A percentile compares a stretch with the other conserved stretches of the same genome.
These are phyloP conservation scores for Crocallis elinguaria DNA, from an alignment of 2,888 invertebrate species.

Conservation along the genomic window DNA sequence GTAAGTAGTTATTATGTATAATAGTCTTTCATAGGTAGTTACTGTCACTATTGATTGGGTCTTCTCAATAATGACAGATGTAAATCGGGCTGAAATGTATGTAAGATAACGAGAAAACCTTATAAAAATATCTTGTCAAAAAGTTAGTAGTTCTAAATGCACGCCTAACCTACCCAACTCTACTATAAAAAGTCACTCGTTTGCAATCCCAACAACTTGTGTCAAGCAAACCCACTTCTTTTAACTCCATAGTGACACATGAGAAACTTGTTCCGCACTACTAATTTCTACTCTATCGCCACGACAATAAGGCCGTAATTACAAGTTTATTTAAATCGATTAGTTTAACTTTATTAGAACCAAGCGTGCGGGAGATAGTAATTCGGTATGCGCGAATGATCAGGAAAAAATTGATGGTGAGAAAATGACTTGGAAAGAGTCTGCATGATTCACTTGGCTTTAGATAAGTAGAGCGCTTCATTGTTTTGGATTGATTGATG, in stretches of 20 bases:
- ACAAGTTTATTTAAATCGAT: conserved; percentile 20
- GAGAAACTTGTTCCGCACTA: neutral
- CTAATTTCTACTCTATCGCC: conserved; percentile 19
- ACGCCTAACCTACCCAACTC: neutral
- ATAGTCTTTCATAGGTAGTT: too few relatives aligned
- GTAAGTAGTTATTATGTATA: too few relatives aligned
- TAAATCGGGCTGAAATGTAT: too few relatives aligned
- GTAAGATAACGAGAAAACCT: too few relatives aligned
- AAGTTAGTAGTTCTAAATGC: neutral
- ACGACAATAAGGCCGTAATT: conserved; percentile 6
- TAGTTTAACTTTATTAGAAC: conserved; percentile 38
- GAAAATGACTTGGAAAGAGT: neutral
- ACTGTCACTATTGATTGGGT: too few relatives aligned
- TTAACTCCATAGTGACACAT: neutral
- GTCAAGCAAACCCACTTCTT: neutral
- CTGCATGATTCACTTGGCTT: conserved; percentile 10
- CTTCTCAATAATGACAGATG: too few relatives aligned
- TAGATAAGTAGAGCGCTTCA: conserved; percentile 13
- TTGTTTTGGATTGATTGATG: conserved; percentile 24
- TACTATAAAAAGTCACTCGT: neutral
- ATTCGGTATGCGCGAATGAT: conserved; percentile 50
- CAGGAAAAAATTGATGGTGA: neutral
- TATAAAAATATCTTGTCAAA: too few relatives aligned
- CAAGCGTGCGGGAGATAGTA: conserved; percentile 48
- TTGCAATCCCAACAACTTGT: neutral